Evolutionary conservation across 2,888 invertebrate genomes (phyloP).

Genomic region (Diabrotica balteata): DNA sequence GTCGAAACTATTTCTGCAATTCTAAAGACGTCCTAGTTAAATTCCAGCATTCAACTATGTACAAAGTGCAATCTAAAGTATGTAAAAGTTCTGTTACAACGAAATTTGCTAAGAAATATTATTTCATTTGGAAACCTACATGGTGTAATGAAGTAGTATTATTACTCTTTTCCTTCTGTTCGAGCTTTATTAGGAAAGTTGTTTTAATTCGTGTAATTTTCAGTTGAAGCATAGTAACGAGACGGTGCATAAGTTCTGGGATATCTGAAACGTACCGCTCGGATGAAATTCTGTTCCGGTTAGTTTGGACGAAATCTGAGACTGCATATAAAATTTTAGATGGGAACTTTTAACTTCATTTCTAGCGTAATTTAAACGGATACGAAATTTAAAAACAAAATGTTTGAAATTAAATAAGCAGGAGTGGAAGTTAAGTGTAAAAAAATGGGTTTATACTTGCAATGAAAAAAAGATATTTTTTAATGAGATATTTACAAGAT

Average conservation of each 20-base stretch:
- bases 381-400: too few relatives aligned
- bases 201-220: constrained; percentile 28
- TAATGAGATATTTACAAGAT: too few relatives aligned
- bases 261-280: background rate
- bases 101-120: constrained; percentile 21
- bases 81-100: constrained; percentile 20
- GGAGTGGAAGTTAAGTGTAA: too few relatives aligned
- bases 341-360: background rate
- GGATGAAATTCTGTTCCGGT: constrained; percentile 2
- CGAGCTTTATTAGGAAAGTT: constrained; percentile 30
- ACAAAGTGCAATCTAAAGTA: constrained; percentile 26
- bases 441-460: too few relatives aligned
- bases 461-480: background rate
- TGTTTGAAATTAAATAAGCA: too few relatives aligned
- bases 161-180: constrained; percentile 28
- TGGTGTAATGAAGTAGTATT: constrained; percentile 29
- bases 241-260: constrained; percentile 18
- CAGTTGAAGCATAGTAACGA: constrained; percentile 12
- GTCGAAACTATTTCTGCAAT: background rate
- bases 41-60: background rate
- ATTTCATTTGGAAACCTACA: constrained; percentile 29
- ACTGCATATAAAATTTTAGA: constrained; percentile 4
- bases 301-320: constrained; percentile 10
- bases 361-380: too few relatives aligned
- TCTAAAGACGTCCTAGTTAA: background rate